Percentiles rank a stretch among this genome's conserved stretches.
These are phyloP conservation scores for Homarus americanus DNA, from an alignment of 1,140 invertebrate genomes.

Conservation along the genomic window DNA sequence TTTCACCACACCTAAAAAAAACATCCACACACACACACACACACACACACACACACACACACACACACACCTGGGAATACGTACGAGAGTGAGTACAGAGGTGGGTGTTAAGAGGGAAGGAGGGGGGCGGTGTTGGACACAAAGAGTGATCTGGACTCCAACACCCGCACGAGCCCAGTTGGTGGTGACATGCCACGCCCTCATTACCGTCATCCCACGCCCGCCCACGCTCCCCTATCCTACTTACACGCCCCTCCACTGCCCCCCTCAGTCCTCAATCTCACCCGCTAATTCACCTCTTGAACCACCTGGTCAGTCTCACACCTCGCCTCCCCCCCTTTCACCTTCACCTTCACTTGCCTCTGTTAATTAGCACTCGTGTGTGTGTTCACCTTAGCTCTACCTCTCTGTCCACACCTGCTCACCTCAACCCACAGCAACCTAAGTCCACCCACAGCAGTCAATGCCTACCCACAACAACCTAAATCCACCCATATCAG, in stretches of 20 bases:
- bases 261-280: neutral
- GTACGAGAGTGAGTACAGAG: too few relatives aligned
- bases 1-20: too few relatives aligned
- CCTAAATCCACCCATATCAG: too few relatives aligned
- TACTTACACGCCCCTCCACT: conserved; percentile 3
- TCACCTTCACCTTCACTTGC: neutral
- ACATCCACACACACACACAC: too few relatives aligned
- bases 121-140: conserved; percentile 4
- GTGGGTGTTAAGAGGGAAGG: neutral
- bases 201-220: conserved; percentile 34
- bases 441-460: too few relatives aligned
- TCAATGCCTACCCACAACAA: too few relatives aligned
- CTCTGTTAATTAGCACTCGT: too few relatives aligned
- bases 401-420: too few relatives aligned
- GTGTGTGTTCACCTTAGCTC: too few relatives aligned
- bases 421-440: too few relatives aligned
- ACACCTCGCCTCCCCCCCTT: conserved; percentile 21
- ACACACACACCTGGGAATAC: too few relatives aligned
- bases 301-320: conserved; percentile 4
- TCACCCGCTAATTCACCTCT: neutral
- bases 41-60: too few relatives aligned
- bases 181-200: conserved; percentile 29
- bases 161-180: conserved; percentile 27
- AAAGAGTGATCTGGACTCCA: conserved; percentile 12
- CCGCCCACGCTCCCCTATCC: conserved; percentile 18